Evolutionary conservation across 2,113 vertebrate genomes (phyloP).

Genomic region (Isichthys henryi): DNA sequence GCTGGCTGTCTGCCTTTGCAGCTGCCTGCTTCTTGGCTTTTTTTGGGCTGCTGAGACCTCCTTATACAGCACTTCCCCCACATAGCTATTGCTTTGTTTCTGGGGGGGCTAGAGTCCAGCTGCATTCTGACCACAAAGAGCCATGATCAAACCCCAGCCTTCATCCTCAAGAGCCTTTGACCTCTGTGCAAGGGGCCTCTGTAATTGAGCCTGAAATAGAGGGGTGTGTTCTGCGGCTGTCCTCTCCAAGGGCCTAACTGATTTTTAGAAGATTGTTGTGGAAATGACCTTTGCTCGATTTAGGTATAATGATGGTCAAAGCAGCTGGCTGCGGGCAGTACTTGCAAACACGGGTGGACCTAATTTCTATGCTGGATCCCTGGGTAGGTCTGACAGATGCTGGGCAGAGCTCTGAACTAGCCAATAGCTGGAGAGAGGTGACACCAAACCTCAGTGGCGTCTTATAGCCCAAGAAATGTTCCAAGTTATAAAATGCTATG

Average conservation of each 20-base stretch:
- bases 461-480: neutral
- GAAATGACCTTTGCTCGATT: neutral
- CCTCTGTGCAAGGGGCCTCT: neutral
- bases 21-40: neutral
- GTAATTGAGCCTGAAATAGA: slow-evolving; percentile 2
- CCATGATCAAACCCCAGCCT: slow-evolving; percentile 27
- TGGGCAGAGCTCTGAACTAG: slow-evolving; percentile 19
- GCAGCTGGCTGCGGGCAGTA: neutral
- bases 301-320: neutral
- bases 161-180: slow-evolving; percentile 13
- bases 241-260: neutral
- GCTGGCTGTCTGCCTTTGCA: neutral
- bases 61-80: neutral
- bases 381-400: slow-evolving; percentile 24
- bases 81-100: neutral
- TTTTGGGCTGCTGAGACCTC: neutral
- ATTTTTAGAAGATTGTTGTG: neutral
- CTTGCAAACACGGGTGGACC: neutral
- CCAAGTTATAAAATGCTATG: slow-evolving; percentile 11
- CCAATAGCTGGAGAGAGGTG: slow-evolving; percentile 14
- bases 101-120: slow-evolving; percentile 24
- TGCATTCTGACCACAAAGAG: slow-evolving; percentile 31
- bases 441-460: slow-evolving; percentile 13
- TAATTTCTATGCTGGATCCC: neutral
- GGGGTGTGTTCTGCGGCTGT: neutral